A percentile compares a stretch with the other conserved stretches of the same genome.
These are phyloP conservation scores for Arenaria interpres DNA, from an alignment of 2,113 vertebrate genomes.

Conservation along the genomic window DNA sequence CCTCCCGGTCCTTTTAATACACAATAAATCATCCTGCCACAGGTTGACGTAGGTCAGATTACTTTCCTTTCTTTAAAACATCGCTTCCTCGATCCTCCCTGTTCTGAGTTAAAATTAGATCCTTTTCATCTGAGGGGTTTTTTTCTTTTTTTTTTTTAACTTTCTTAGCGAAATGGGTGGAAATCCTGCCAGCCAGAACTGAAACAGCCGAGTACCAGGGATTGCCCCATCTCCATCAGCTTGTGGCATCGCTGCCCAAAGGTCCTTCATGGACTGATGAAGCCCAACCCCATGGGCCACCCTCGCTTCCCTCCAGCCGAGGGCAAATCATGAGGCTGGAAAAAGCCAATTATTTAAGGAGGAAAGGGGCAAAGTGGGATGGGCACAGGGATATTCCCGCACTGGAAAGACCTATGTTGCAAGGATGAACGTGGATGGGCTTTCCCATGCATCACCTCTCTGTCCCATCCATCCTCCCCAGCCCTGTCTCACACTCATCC, in stretches of 20 bases:
- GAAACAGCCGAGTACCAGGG: neutral
- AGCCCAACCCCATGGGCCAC: accelerated
- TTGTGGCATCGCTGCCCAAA: accelerated
- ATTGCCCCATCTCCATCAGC: neutral
- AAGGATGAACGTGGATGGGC: accelerated
- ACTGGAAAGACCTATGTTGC: accelerated
- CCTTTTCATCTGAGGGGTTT: neutral
- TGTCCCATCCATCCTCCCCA: neutral
- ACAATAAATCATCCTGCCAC: constrained; percentile 1
- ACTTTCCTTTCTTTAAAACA: neutral
- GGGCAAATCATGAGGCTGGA: neutral
- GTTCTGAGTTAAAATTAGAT: neutral
- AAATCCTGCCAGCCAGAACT: neutral
- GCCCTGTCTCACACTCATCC: accelerated
- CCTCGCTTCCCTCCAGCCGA: neutral
- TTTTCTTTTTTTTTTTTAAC: neutral
- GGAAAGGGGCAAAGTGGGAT: accelerated
- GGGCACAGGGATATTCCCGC: accelerated
- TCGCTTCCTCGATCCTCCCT: neutral
- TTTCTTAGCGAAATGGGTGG: neutral
- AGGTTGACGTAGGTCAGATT: neutral
- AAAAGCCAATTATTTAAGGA: neutral
- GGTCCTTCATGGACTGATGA: neutral
- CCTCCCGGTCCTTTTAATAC: neutral
- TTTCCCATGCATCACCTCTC: neutral